These are phyloP conservation scores for Lordiphosa clarofinis DNA, from an alignment of 1,140 invertebrate genomes.

Conservation along the genomic window DNA sequence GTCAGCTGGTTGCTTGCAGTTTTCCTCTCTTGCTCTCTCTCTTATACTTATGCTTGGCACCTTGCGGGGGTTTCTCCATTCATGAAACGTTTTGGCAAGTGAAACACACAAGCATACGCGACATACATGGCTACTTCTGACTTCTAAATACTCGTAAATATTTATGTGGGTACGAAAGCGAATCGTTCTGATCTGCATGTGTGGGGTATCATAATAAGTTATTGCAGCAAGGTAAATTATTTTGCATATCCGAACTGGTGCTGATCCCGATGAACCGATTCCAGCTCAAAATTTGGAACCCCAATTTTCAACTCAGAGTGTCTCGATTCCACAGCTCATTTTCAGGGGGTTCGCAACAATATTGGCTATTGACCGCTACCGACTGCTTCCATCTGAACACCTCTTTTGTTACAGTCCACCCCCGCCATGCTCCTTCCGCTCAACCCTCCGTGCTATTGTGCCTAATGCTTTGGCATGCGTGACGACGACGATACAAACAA, in stretches of 20 bases:
- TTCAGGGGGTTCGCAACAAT: too few relatives aligned
- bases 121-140: too few relatives aligned
- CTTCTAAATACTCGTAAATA: too few relatives aligned
- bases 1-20: constrained; percentile 3
- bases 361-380: constrained; percentile 10
- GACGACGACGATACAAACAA: constrained; percentile 70
- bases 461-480: constrained; percentile 77
- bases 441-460: constrained; percentile 49
- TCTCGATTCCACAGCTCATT: too few relatives aligned
- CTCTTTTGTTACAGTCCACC: not conserved
- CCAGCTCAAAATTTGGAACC: too few relatives aligned
- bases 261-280: too few relatives aligned
- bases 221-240: too few relatives aligned
- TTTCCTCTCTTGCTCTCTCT: constrained; percentile 3
- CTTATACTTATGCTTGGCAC: not conserved
- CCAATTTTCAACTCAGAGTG: too few relatives aligned
- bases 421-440: not conserved
- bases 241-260: too few relatives aligned
- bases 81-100: constrained; percentile 58
- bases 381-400: constrained; percentile 9
- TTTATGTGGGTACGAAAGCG: too few relatives aligned
- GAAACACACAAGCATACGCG: constrained; percentile 52
- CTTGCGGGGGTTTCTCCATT: constrained; percentile 33
- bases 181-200: too few relatives aligned
- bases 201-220: too few relatives aligned